A percentile compares a stretch with the other conserved stretches of the same genome.
phyloP scores from a whole-genome alignment of 2,888 invertebrate species.

The Dichetophora obliterata region DNA sequence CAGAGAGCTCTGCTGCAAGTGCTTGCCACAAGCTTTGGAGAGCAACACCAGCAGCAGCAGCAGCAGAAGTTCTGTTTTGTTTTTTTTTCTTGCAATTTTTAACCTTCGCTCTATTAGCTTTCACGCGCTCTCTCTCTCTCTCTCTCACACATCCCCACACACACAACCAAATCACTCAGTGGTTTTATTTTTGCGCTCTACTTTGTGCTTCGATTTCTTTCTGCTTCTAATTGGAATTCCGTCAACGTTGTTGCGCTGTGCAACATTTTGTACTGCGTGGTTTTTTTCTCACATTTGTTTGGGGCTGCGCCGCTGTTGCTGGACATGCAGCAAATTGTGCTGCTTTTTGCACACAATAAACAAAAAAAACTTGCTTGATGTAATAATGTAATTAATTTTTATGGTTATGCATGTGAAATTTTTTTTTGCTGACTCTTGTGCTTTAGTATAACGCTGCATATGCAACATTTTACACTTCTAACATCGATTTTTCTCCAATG shows the following conservation, averaged over 20 bases:
- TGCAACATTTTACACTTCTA: not conserved
- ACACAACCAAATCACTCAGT: not conserved
- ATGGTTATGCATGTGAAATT: not conserved
- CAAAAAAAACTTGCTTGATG: not conserved
- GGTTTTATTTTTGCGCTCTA: conserved; percentile 15
- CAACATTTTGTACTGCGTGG: conserved; percentile 10
- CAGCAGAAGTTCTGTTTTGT: conserved; percentile 50
- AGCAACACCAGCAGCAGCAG: conserved; percentile 59
- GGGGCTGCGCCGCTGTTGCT: no score
- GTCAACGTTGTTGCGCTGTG: conserved; percentile 20
- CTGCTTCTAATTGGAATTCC: conserved; percentile 62
- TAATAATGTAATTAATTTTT: not conserved
- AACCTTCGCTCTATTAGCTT: conserved; percentile 20
- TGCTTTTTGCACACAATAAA: not conserved
- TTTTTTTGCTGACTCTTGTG: no score
- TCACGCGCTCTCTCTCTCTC: conserved; percentile 32
- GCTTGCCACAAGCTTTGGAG: conserved; percentile 40
- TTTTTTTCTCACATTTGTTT: no score
- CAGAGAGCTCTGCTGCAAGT: conserved; percentile 36
- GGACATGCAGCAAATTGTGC: not conserved
- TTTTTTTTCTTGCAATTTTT: conserved; percentile 31
- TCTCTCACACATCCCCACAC: conserved; percentile 2
- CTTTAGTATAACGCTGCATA: no score
- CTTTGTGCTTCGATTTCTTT: conserved; percentile 46
- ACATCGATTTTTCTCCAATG: no score